Conservation (phyloP, 2,113 vertebrate species). For the Gnathonemus echidnorhynchus region DNA sequence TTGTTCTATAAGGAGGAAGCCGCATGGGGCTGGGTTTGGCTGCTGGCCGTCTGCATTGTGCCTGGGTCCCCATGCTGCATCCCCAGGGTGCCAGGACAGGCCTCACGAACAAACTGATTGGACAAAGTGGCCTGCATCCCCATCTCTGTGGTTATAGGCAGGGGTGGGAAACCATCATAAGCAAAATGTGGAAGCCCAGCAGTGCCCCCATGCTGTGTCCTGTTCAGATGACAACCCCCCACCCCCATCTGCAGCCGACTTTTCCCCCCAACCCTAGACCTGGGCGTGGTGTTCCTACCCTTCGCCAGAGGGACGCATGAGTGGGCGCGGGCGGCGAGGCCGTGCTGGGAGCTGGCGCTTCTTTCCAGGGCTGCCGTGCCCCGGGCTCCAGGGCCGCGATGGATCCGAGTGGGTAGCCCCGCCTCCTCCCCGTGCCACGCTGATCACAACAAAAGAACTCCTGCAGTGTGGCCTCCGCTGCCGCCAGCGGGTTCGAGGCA, state of each 20-base stretch:
- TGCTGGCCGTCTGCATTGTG: not conserved
- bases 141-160: not conserved
- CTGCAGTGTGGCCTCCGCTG: constrained; percentile 7
- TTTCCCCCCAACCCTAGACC: not conserved
- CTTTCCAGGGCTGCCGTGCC: not conserved
- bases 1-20: not conserved
- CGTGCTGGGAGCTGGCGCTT: not conserved
- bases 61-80: too few species aligned
- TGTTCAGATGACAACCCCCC: not conserved
- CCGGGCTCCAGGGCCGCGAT: not conserved
- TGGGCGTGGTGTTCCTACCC: not conserved
- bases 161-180: not conserved
- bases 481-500: constrained; percentile 5
- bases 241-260: not conserved
- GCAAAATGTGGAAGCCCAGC: not conserved
- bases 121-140: not conserved
- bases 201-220: not conserved
- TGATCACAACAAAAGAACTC: constrained; percentile 29
- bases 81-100: not conserved
- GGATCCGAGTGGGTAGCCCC: not conserved
- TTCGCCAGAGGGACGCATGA: not conserved
- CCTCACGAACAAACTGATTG: not conserved
- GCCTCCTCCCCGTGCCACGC: constrained; percentile 10
- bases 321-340: not conserved
- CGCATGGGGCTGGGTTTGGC: not conserved